These are phyloP conservation scores for Piscicola geometra DNA, from an alignment of 2,888 invertebrate genomes.

Conservation along the genomic window DNA sequence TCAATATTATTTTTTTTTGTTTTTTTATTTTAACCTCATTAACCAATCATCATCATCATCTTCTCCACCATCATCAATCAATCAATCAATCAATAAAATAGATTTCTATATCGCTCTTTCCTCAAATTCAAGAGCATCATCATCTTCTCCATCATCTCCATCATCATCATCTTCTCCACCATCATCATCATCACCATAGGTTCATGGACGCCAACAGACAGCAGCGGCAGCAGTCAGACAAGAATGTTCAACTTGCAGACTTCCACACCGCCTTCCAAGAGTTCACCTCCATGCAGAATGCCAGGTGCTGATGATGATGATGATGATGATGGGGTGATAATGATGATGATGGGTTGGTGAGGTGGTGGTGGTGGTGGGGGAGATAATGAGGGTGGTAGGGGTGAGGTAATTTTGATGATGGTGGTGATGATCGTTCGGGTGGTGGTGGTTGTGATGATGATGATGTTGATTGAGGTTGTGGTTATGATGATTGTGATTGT, in stretches of 20 bases:
- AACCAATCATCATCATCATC: not conserved
- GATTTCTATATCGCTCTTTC: not conserved
- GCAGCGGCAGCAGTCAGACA: conserved; percentile 3
- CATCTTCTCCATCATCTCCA: not conserved
- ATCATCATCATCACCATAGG: not conserved
- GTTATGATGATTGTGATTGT: too few species aligned
- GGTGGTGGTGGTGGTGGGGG: too few species aligned
- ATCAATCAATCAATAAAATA: too few species aligned
- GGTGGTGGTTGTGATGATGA: too few species aligned
- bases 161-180: not conserved
- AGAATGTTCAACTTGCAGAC: conserved; percentile 47
- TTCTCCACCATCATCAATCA: not conserved
- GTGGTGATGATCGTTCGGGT: too few species aligned
- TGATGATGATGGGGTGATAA: not conserved
- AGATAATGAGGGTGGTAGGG: too few species aligned
- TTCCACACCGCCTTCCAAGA: conserved; percentile 54
- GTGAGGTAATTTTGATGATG: too few species aligned
- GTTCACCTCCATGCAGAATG: conserved; percentile 51
- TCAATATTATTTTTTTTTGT: not conserved
- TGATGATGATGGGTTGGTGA: not conserved
- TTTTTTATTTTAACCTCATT: not conserved
- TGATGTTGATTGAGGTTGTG: too few species aligned
- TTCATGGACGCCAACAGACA: not conserved
- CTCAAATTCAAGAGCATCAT: not conserved
- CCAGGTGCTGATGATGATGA: conserved; percentile 40